Evolutionary conservation across 2,797 vertebrate species (phyloP), one percentile per base, ranked within the genome.

Genomic region (Philypnodon macrostomus): DNA sequence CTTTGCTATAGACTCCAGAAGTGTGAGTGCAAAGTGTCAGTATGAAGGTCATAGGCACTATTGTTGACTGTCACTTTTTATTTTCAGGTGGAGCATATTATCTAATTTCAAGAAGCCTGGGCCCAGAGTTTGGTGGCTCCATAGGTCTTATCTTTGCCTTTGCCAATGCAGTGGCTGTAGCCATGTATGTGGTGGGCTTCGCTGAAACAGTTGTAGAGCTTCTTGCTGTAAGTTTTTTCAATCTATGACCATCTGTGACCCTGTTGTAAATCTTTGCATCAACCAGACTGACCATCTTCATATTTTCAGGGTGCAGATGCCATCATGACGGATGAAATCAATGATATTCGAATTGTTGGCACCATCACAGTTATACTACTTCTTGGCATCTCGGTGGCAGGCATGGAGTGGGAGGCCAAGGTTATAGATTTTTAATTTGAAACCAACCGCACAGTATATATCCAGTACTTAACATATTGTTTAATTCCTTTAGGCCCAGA

Each of bases 361-460:
- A 93, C 94, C 64, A 93, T 99, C 65, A 98, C 96, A 0, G 87
- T 99, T 1, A 92, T 98, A 38, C 38, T 95, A 26, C 87, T 99
- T 10, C 79, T 99, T 40, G 96, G 95, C 5, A 98, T 99, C 76
- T 99, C 96, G 0, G 90, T 99, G 51, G 96, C 96, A 29, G 96
- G 96, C 62, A 99, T 99, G 96, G 96, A 99, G 52, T 99, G 96
- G 96, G 96, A 99, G 85, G 94, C 96, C 47, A 99, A 99, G 89
- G 96, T 97, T 88, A n/a, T 51, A 54, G 5, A 0, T 44, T 19
- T 46, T 14, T 46, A 5, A 31, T 36, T 16, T 24, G 8, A 9
- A 14, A 31, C 13, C 14, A 42, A n/a, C 6, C 1, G 6, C 37
- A 14, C 8, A 24, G 7, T 5, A 11, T 21, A 1, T 3, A 8